These are phyloP conservation scores for Tethea ocularis DNA, from an alignment of 2,888 invertebrate genomes.

Conservation along the genomic window DNA sequence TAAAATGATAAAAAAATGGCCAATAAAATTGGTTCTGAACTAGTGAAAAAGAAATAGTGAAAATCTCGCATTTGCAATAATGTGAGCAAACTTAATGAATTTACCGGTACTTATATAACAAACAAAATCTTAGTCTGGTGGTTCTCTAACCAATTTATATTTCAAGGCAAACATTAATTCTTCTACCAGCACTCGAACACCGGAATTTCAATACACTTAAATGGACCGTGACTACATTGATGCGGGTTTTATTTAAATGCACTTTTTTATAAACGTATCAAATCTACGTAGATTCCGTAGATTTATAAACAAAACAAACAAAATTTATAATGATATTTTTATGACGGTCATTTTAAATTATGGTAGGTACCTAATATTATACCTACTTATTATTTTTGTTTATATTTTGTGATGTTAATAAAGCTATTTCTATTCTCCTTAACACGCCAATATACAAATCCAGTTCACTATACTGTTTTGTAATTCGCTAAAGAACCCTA, in stretches of 20 bases:
- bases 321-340: too few species aligned
- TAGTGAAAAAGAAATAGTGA: too few species aligned
- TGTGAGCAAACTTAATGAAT: background rate
- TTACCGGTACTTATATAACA: background rate
- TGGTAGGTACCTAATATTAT: too few species aligned
- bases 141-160: slow-evolving; percentile 2
- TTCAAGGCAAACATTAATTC: slow-evolving; percentile 9
- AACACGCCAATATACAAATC: background rate
- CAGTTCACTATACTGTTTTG: slow-evolving; percentile 10
- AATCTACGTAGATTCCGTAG: background rate
- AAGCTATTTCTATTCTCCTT: too few species aligned
- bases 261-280: background rate
- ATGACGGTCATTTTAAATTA: background rate
- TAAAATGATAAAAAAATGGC: too few species aligned
- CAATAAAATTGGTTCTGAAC: too few species aligned
- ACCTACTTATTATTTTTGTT: too few species aligned
- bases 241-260: slow-evolving; percentile 20
- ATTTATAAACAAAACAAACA: background rate
- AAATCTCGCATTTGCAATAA: background rate
- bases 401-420: too few species aligned
- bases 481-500: slow-evolving; percentile 23
- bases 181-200: slow-evolving; percentile 15
- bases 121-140: background rate
- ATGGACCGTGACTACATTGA: slow-evolving; percentile 29
- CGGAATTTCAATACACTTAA: slow-evolving; percentile 28